Evolutionary conservation across 92 coral and sea anemone species (phyloP).

Genomic region (Epizoanthus stellaris): DNA sequence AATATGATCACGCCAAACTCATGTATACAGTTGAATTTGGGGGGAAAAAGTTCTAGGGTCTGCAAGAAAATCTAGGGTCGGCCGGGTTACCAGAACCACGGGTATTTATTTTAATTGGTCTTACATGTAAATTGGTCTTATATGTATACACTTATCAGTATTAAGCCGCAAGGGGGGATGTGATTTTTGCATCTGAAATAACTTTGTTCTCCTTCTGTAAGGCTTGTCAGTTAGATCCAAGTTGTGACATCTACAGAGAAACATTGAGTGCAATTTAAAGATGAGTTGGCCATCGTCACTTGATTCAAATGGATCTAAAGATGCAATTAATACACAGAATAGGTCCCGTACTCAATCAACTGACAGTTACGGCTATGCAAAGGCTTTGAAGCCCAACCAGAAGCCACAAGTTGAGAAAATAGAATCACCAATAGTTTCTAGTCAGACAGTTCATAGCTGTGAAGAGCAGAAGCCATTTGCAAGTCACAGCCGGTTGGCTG

Average conservation of each 20-base stretch:
- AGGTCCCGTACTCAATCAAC: neutral
- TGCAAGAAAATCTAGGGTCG: too few relatives aligned
- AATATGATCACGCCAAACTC: too few relatives aligned
- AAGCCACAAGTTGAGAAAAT: neutral
- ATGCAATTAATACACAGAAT: neutral
- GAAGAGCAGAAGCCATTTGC: conserved; percentile 6
- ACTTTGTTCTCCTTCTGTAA: conserved; percentile 18
- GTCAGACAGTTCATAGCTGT: neutral
- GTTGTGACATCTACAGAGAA: conserved; percentile 54
- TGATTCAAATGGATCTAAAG: neutral
- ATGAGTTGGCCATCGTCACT: neutral
- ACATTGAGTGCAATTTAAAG: conserved; percentile 35
- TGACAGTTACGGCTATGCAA: conserved; percentile 20
- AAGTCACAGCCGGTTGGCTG: neutral
- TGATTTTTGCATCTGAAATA: too few relatives aligned
- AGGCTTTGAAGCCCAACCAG: conserved; percentile 22
- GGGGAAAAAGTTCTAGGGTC: too few relatives aligned
- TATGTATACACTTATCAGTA: too few relatives aligned
- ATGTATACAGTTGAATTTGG: too few relatives aligned
- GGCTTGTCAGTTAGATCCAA: conserved; percentile 50
- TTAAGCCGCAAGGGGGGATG: too few relatives aligned
- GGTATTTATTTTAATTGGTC: too few relatives aligned
- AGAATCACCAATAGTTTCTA: neutral
- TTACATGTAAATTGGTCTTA: too few relatives aligned
- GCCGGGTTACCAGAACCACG: too few relatives aligned